Conservation (phyloP, 2,888 invertebrate genomes). For the Cantharis lateralis region DNA sequence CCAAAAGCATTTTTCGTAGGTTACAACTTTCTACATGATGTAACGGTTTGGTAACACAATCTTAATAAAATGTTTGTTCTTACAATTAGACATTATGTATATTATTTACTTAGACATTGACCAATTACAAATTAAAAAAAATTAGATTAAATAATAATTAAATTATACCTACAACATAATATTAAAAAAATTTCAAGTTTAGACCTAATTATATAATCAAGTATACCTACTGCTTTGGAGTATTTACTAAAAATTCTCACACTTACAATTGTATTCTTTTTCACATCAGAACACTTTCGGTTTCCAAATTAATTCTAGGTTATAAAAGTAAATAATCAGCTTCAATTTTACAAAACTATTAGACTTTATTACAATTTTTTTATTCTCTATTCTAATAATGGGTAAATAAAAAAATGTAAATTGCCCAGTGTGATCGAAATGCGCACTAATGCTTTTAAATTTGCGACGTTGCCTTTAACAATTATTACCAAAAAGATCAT, state of each 20-base stretch:
- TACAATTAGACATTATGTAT: not conserved
- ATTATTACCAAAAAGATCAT: not conserved
- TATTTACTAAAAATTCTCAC: not conserved
- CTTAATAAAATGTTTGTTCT: not conserved
- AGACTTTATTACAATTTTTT: not conserved
- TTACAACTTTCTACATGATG: not conserved
- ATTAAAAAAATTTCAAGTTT: not conserved
- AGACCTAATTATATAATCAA: not conserved
- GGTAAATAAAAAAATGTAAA: no score
- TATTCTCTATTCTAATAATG: not conserved
- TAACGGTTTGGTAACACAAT: not conserved
- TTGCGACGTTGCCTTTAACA: not conserved
- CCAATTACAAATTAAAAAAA: not conserved
- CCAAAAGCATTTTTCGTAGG: not conserved
- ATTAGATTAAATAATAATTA: not conserved
- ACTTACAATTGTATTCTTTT: not conserved
- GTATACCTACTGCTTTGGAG: not conserved
- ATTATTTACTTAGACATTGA: not conserved
- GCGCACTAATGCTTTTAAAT: not conserved
- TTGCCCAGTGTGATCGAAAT: not conserved
- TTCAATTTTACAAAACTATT: not conserved
- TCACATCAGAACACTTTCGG: not conserved
- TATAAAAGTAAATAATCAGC: not conserved
- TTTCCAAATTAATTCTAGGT: not conserved
- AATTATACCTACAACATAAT: not conserved